Base-by-base conservation (phyloP, 2,113 vertebrate genomes). In the Verasper variegatus region DNA sequence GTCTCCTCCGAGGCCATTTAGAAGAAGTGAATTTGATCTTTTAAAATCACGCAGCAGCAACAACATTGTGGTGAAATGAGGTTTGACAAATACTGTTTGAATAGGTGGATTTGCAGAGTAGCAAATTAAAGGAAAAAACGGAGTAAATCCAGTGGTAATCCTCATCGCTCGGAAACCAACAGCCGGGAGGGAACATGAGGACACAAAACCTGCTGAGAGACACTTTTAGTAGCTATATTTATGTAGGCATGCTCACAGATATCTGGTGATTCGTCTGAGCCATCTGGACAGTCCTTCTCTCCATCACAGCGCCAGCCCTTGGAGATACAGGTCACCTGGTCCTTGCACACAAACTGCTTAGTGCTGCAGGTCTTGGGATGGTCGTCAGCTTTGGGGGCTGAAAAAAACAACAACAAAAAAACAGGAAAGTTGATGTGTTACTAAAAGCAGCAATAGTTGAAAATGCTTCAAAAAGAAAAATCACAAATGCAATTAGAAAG, bases 221-320 rank as follows among this genome's bases (percentile, higher is more conserved):
- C 45, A 17, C 15, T 66, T 76, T 78, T 67, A 78, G 55, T 11
- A 42, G 45, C 9, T 35, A 18, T 42, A 63, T 80, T 70, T 40
- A 18, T 59, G 21, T 0, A 6, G 12, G 40, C 20, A 35, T 56
- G 97, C 97, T 93, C 93, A 99, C 98, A 99, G 84, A 98, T 97
- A 82, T 99, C 97, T 1, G 97, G 94, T 0, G 96, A 95, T 92
- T 99, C 98, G 20, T 99, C 98, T 0, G 97, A 98, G 74, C 97
- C 97, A 76, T 99, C 98, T 1, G 97, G 97, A 91, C 98, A 99
- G 93, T 99, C 98, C 90, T 97, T 97, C 86, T 99, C 98, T 15
- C 96, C 97, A 14, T 99, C 98, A 65, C 98, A 99, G 66, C 96
- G 94, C 98, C 98, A 99, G 87, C 97, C 97, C 93, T 97, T 99